Base-by-base conservation (phyloP, 2,888 invertebrate species). In the Drosophila melanosoma region DNA sequence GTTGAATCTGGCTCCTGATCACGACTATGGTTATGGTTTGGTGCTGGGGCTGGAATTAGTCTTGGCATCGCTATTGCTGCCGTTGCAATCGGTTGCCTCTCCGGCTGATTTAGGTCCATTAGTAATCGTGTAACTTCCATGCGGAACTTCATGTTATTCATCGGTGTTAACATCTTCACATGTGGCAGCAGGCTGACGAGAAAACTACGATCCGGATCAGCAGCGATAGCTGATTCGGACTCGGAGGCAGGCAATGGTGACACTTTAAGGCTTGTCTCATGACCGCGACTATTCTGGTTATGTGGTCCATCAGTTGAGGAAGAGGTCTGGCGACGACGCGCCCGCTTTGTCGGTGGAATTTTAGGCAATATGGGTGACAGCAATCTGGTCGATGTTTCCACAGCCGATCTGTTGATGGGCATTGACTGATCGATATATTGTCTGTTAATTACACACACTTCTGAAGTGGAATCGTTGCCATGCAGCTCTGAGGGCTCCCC, bases 191-290 rank as follows among this genome's bases (percentile, higher is more conserved):
- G 26, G 29, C 87, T 90, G 15, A 90, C 40, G 6, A 87, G 69
- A 8, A 90, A 87, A 48, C 74, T 88, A 33, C 81, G 82, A 15
- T 87, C 90, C 0, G 87, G 71, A 71, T 87, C 87, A 33, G 80
- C 71, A 35, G 82, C 82, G 12, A 45, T 15, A 23, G 45, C 40
- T 7, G 56, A 10, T 6, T 57, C 20, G 2, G 4, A 12, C 7
- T 68, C 62, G 0, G 35, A 17, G 1, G 42, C n/a, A 4, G 52
- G 11, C 4, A 59, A 48, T 35, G 74, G 10, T 1, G 49, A 17
- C 3, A 64, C 7, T 17, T 26, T 42, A 17, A 1, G 7, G 15
- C 3, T 48, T 8, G 42, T 53, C 20, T 20, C n/a, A n/a, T 12
- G 26, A n/a, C 12, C 23, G 0, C 63, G 45, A 6, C 61, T 61